Evolutionary conservation across 2,888 invertebrate genomes (phyloP).

Genomic region (Drosophila formosana): DNA sequence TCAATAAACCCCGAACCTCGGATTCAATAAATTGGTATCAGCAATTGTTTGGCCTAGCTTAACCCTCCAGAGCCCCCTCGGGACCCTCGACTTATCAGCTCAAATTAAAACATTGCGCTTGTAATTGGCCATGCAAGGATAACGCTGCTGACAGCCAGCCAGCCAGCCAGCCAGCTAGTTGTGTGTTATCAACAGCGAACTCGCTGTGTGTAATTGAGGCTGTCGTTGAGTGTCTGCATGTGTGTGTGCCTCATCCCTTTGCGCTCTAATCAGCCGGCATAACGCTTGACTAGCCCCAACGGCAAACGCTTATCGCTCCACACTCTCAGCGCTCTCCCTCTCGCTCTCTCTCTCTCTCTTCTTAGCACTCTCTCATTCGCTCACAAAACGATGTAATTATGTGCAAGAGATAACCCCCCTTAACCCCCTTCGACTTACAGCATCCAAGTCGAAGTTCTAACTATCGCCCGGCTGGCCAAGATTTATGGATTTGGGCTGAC

Average conservation of each 20-base stretch:
- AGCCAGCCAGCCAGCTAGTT: not conserved
- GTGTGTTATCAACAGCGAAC: constrained; percentile 56
- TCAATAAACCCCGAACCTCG: constrained; percentile 63
- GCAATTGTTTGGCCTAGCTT: constrained; percentile 26
- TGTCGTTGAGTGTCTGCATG: constrained; percentile 47
- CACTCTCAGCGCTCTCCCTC: constrained; percentile 23
- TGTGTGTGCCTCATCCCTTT: constrained; percentile 16
- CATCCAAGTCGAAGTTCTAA: constrained; percentile 36
- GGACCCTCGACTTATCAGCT: constrained; percentile 55
- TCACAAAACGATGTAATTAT: constrained; percentile 62
- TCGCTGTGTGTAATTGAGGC: constrained; percentile 67
- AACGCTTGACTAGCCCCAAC: constrained; percentile 77
- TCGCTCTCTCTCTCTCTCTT: not conserved
- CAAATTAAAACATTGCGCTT: constrained; percentile 80
- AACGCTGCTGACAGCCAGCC: constrained; percentile 64
- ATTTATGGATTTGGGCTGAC: constrained; percentile 71
- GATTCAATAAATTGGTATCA: constrained; percentile 54
- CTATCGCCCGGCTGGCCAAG: constrained; percentile 50
- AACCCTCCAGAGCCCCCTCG: constrained; percentile 38
- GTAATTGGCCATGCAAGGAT: constrained; percentile 74
- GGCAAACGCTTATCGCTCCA: constrained; percentile 61
- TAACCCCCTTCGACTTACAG: constrained; percentile 14
- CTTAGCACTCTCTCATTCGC: not conserved
- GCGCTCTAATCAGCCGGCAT: constrained; percentile 75
- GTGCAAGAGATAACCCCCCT: constrained; percentile 64